Conservation (phyloP, 2,888 invertebrate species). For the Myopa tessellatipennis region DNA sequence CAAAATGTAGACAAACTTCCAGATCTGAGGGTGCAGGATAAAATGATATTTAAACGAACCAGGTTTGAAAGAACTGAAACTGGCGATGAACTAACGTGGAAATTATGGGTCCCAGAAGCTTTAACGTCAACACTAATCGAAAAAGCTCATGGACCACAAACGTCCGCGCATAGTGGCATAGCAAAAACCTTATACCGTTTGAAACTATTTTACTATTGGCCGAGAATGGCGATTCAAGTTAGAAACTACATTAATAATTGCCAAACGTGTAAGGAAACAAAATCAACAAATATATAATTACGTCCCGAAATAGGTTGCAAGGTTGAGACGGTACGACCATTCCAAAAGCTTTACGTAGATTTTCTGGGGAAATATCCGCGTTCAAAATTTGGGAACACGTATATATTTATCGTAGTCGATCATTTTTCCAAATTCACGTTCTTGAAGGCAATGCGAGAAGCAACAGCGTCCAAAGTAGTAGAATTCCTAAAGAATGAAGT, state of each 20-base stretch:
- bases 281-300: background rate
- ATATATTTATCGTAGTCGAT: conserved; percentile 44
- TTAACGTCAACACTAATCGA: background rate
- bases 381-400: conserved; percentile 37
- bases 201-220: conserved; percentile 45
- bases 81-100: conserved; percentile 16
- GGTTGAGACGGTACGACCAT: conserved; percentile 39
- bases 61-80: background rate
- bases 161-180: conserved; percentile 29
- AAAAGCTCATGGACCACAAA: conserved; percentile 7
- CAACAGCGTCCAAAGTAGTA: conserved; percentile 28
- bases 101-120: conserved; percentile 2
- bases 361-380: background rate
- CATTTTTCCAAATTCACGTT: conserved; percentile 45
- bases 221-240: conserved; percentile 43
- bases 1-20: conserved; percentile 19
- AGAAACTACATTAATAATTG: conserved; percentile 33
- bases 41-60: conserved; percentile 20
- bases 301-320: conserved; percentile 11
- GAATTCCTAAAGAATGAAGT: conserved; percentile 44
- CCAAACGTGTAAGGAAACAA: conserved; percentile 25
- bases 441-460: conserved; percentile 40
- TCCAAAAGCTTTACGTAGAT: background rate
- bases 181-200: conserved; percentile 39
- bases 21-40: conserved; percentile 24